Conservation (phyloP, 2,797 vertebrate genomes). For the Atherinosoma microstoma region DNA sequence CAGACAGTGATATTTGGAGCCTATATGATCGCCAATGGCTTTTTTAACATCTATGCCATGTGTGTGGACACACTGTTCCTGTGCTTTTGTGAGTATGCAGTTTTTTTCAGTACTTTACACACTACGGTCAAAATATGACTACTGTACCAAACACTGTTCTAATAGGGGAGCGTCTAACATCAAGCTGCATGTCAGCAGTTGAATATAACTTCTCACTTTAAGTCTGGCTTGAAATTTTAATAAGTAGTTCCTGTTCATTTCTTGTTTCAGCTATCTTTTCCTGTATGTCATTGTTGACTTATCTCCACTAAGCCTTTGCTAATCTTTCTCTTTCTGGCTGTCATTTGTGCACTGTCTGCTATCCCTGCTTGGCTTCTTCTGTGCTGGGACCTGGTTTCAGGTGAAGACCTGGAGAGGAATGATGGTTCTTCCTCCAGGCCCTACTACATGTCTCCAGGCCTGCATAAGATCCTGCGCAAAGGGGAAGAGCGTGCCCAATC, state of each 20-base stretch:
- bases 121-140: neutral
- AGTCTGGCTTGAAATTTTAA: neutral
- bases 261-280: conserved; percentile 28
- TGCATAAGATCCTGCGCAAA: conserved; percentile 92
- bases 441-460: conserved; percentile 93
- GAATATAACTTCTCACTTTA: conserved; percentile 17
- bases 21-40: conserved; percentile 93
- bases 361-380: conserved; percentile 22
- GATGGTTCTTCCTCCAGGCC: conserved; percentile 94
- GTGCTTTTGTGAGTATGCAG: conserved; percentile 95
- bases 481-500: conserved; percentile 84
- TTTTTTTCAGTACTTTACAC: neutral
- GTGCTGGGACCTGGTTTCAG: conserved; percentile 75
- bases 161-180: conserved; percentile 6
- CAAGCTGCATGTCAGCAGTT: conserved; percentile 1
- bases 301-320: conserved; percentile 57
- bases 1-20: conserved; percentile 94
- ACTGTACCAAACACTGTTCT: neutral
- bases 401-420: conserved; percentile 98
- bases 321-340: conserved; percentile 50
- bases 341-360: conserved; percentile 29
- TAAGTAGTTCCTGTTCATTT: conserved; percentile 20
- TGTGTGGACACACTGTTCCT: conserved; percentile 98
- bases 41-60: conserved; percentile 97
- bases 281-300: conserved; percentile 40